Evolutionary conservation across 2,113 vertebrate species (phyloP), one percentile per base, ranked within the genome.

Genomic region (Xenopus laevis): DNA sequence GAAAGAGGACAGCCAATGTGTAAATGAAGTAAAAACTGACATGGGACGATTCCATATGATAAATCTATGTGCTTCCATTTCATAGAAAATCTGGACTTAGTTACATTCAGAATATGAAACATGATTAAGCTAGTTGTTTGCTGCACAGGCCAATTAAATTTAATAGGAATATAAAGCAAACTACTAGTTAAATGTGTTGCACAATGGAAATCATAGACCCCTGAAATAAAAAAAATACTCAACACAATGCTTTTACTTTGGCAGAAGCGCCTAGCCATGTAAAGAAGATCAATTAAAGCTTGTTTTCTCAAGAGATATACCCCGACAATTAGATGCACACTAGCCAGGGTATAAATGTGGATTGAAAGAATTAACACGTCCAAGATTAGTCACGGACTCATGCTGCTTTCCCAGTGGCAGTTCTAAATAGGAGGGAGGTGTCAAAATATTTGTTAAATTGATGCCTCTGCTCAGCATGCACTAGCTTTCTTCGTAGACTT

Each of bases 331-430:
- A 77, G 67, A 77, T 70, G 66, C 74, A 77, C 69, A 63, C 50
- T 77, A 69, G 44, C 45, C 69, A 30, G 46, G 50, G 30, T 58
- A 50, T 75, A 63, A 77, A 65, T 46, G 66, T 58, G 58, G 74
- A 70, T 62, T 68, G 65, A 70, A 77, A 64, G 74, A 70, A 77
- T 77, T 77, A 77, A 64, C 74, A 70, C 74, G 5, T 77, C 60
- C 21, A 23, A 64, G 67, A 64, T 77, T 77, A 77, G 67, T 30
- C 20, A 50, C 55, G 67, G 45, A 53, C 55, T 50, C 74, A 77
- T 77, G 74, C 74, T 77, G 74, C 20, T 16, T 70, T 70, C 47
- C 47, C 62, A 58, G 47, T 65, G 44, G 61, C 64, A 69, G 33
- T 40, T 18, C 64, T 8, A 68, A 79, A 55, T 66, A 53, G 60